Evolutionary conservation across 2,797 vertebrate genomes (phyloP).

Genomic region (Bufotes viridis): DNA sequence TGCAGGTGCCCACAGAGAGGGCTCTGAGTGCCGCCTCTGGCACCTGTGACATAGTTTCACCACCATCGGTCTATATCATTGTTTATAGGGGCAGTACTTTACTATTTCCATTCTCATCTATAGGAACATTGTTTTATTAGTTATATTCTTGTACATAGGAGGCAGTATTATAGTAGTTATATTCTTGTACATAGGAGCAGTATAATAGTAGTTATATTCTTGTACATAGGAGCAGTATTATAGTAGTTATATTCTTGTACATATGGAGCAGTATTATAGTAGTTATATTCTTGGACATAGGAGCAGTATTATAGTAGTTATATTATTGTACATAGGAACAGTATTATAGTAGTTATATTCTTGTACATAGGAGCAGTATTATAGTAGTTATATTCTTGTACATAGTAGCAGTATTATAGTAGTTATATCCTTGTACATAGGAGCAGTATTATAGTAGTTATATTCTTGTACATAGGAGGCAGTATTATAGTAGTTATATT

Average conservation of each 20-base stretch:
- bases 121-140: not conserved
- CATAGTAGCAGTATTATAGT: not conserved
- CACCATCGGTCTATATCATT: too few relatives aligned
- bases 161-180: not conserved
- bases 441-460: not conserved
- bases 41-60: too few relatives aligned
- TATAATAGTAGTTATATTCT: slow-evolving; percentile 6
- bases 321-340: not conserved
- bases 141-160: not conserved
- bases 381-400: slow-evolving; percentile 5
- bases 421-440: not conserved
- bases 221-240: not conserved
- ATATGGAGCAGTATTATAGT: not conserved
- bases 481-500: not conserved
- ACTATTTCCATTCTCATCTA: not conserved
- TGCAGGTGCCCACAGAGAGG: too few relatives aligned
- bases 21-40: too few relatives aligned
- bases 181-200: not conserved
- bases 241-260: not conserved
- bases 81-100: not conserved
- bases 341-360: not conserved
- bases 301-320: slow-evolving; percentile 3
- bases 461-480: not conserved
- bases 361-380: not conserved
- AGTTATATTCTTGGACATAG: not conserved